These are phyloP conservation scores for Mechanitis messenoides DNA, from an alignment of 2,888 invertebrate genomes.

Conservation along the genomic window DNA sequence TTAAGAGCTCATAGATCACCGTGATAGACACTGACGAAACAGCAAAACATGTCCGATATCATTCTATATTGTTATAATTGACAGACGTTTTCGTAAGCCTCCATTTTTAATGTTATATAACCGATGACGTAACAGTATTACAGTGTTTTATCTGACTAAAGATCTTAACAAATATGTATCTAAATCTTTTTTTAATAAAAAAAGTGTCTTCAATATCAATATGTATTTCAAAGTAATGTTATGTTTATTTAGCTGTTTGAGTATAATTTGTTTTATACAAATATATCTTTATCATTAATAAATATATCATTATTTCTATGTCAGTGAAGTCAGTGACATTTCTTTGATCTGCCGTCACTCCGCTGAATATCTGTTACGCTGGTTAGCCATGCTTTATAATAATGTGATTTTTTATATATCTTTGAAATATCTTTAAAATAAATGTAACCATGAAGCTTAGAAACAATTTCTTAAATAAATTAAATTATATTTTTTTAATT, in stretches of 20 bases:
- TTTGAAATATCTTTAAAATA: too few species aligned
- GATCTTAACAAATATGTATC: too few species aligned
- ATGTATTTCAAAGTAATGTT: too few species aligned
- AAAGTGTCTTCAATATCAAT: too few species aligned
- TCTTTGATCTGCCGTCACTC: conserved; percentile 3
- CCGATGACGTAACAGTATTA: conserved; percentile 13
- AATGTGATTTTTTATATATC: background rate
- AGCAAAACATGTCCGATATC: conserved; percentile 29
- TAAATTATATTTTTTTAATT: too few species aligned
- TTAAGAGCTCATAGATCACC: conserved; percentile 50
- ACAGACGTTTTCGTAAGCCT: conserved; percentile 32
- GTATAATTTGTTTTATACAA: background rate
- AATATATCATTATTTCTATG: background rate
- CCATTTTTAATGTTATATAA: conserved; percentile 26
- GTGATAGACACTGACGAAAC: conserved; percentile 59
- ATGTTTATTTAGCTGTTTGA: too few species aligned
- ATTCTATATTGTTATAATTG: conserved; percentile 35
- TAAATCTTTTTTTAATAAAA: too few species aligned
- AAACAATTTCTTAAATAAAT: too few species aligned
- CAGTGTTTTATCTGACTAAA: too few species aligned
- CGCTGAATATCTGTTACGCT: background rate
- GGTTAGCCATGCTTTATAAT: background rate
- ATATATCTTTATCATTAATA: background rate
- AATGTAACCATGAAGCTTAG: too few species aligned
- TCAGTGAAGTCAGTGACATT: background rate